Evolutionary conservation across 1,140 invertebrate species (phyloP).

Genomic region (Aplysia californica): DNA sequence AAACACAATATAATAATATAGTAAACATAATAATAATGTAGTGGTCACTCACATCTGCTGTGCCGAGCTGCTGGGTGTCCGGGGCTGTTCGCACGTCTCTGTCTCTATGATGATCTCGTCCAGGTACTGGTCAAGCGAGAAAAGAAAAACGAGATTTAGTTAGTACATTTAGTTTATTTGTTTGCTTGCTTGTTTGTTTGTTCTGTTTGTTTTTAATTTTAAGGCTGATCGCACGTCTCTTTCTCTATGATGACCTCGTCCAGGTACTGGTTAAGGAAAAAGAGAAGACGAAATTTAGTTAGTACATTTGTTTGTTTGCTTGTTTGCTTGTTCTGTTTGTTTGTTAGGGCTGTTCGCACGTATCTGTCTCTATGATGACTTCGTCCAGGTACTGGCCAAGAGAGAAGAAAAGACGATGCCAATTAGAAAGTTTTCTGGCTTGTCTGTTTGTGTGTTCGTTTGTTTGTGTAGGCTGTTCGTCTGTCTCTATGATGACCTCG

Average conservation of each 20-base stretch:
- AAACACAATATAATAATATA: neutral
- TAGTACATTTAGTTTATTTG: neutral
- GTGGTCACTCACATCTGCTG: slow-evolving; percentile 12
- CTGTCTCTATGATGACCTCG: neutral
- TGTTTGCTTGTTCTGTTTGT: too few relatives aligned
- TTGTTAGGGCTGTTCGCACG: slow-evolving; percentile 40
- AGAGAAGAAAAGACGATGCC: slow-evolving; percentile 60
- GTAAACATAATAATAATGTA: too few relatives aligned
- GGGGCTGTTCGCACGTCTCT: slow-evolving; percentile 75
- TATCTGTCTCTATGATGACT: neutral
- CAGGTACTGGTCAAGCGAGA: slow-evolving; percentile 76
- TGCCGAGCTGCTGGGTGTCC: slow-evolving; percentile 70
- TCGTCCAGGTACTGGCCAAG: slow-evolving; percentile 84
- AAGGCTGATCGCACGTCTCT: neutral
- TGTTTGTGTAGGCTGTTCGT: too few relatives aligned
- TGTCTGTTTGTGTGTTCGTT: too few relatives aligned
- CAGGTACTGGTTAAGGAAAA: slow-evolving; percentile 84
- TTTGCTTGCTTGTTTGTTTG: neutral
- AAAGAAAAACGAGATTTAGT: too few relatives aligned
- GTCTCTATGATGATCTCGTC: slow-evolving; percentile 71
- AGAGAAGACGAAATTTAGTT: neutral
- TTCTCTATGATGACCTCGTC: neutral
- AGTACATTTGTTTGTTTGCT: too few relatives aligned
- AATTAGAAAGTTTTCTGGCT: too few relatives aligned
- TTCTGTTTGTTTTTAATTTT: neutral